These are phyloP conservation scores for Himalopsyche kuldschensis DNA, from an alignment of 2,888 invertebrate species.

Conservation along the genomic window DNA sequence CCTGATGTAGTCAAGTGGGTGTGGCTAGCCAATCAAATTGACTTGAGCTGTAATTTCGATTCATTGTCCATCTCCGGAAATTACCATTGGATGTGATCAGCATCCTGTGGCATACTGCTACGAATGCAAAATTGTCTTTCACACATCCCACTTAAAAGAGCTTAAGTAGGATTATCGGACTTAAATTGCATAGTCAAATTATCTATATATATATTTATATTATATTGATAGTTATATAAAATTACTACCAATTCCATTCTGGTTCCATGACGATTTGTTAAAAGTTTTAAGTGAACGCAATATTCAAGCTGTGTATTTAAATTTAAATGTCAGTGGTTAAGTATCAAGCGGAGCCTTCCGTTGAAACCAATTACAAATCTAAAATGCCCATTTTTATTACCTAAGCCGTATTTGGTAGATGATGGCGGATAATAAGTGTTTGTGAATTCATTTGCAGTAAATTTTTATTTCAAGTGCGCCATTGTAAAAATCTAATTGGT, in stretches of 20 bases:
- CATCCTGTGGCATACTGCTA: no score
- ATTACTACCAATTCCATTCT: neutral
- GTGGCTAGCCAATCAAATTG: no score
- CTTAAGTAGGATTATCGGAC: no score
- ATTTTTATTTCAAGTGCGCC: neutral
- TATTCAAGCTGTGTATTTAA: neutral
- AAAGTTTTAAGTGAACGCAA: neutral
- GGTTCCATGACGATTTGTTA: neutral
- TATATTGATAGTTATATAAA: no score
- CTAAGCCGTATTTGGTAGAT: neutral
- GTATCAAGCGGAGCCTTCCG: neutral
- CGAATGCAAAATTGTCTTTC: no score
- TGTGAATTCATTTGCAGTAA: neutral
- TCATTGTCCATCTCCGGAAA: no score
- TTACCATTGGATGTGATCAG: no score
- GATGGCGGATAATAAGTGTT: neutral
- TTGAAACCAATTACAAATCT: neutral
- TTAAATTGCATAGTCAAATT: no score
- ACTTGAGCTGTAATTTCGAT: no score
- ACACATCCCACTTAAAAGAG: no score
- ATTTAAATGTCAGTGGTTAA: neutral
- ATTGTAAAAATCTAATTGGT: neutral
- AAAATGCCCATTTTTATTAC: neutral
- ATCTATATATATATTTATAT: no score
- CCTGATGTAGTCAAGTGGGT: no score